A percentile compares a stretch with the other conserved stretches of the same genome.
Evolutionary conservation across 2,888 invertebrate genomes (phyloP).

Genomic region (Cylloceria caligata): DNA sequence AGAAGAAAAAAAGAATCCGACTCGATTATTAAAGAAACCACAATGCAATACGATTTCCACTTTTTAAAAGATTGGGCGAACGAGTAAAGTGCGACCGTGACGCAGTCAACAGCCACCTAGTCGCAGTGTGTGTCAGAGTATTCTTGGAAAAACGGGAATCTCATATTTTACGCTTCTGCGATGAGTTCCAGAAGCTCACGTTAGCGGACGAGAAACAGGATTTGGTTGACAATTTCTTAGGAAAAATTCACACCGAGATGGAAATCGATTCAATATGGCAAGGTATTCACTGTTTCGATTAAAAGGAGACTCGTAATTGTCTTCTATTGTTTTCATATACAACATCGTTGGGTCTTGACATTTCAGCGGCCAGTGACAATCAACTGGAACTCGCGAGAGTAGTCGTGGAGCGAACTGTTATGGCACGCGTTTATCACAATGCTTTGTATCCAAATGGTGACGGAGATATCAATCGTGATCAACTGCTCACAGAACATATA

Average conservation of each 20-base stretch:
- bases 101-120: slow-evolving; percentile 90
- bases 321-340: slow-evolving; percentile 4
- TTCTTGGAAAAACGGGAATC: slow-evolving; percentile 93
- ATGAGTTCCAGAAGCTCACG: slow-evolving; percentile 92
- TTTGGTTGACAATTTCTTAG: slow-evolving; percentile 93
- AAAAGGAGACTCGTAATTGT: background rate
- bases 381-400: slow-evolving; percentile 92
- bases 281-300: slow-evolving; percentile 84
- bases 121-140: slow-evolving; percentile 91
- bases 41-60: slow-evolving; percentile 20
- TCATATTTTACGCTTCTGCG: slow-evolving; percentile 90
- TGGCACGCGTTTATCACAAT: slow-evolving; percentile 95
- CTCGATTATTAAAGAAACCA: background rate
- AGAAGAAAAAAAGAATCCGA: too few relatives aligned
- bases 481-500: slow-evolving; percentile 95
- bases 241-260: slow-evolving; percentile 89
- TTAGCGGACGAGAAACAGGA: slow-evolving; percentile 97
- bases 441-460: slow-evolving; percentile 99
- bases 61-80: slow-evolving; percentile 85
- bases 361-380: slow-evolving; percentile 88
- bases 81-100: slow-evolving; percentile 89
- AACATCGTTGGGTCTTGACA: background rate
- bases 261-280: slow-evolving; percentile 90
- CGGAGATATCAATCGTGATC: slow-evolving; percentile 96
- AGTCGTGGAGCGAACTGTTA: slow-evolving; percentile 95